A percentile compares a stretch with the other conserved stretches of the same genome.
These are phyloP conservation scores for Elmis aenea DNA, from an alignment of 2,888 invertebrate genomes.

Conservation along the genomic window DNA sequence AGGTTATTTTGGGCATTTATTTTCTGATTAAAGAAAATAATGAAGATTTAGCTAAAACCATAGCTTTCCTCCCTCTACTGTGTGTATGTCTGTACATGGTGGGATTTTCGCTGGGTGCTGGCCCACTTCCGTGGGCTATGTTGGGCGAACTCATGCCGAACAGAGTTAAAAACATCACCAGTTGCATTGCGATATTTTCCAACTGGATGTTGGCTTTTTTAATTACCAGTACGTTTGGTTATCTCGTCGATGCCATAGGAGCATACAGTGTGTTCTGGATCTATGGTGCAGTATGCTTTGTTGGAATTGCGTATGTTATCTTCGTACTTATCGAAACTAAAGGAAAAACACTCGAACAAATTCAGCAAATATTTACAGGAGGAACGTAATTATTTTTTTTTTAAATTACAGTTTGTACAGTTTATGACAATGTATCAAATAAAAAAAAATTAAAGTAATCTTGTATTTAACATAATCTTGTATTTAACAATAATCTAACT, in stretches of 20 bases:
- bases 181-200: constrained; percentile 42
- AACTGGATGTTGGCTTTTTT: constrained; percentile 47
- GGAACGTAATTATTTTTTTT: too few species aligned
- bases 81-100: constrained; percentile 44
- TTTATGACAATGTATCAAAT: constrained; percentile 3
- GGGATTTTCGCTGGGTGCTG: constrained; percentile 48
- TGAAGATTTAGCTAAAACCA: constrained; percentile 36
- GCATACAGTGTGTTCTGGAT: constrained; percentile 49
- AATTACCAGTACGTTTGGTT: constrained; percentile 45
- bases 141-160: constrained; percentile 49
- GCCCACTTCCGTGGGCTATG: constrained; percentile 50
- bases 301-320: constrained; percentile 48
- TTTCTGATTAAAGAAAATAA: constrained; percentile 55
- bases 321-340: constrained; percentile 54
- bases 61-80: constrained; percentile 42
- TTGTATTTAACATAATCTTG: constrained; percentile 4
- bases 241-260: constrained; percentile 34
- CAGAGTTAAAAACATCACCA: constrained; percentile 40
- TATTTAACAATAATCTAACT: too few species aligned
- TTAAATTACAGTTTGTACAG: constrained; percentile 5
- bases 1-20: constrained; percentile 63
- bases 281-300: constrained; percentile 47
- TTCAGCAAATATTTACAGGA: constrained; percentile 47
- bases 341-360: constrained; percentile 48
- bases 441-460: constrained; percentile 4